Evolutionary conservation across 2,797 vertebrate species (phyloP).

Genomic region (Salmo trutta): DNA sequence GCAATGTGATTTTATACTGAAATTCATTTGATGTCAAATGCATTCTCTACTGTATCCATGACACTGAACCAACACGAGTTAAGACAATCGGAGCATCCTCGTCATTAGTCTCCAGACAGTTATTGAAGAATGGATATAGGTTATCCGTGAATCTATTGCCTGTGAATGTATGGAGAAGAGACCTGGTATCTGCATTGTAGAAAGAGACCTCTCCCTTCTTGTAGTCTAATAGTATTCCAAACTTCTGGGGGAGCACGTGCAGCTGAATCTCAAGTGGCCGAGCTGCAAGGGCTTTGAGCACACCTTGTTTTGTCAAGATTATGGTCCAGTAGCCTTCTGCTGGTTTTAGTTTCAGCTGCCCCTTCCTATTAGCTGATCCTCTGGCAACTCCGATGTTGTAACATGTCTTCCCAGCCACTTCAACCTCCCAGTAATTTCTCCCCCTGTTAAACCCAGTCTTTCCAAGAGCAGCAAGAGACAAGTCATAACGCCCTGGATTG

Average conservation of each 20-base stretch:
- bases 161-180: conserved; percentile 49
- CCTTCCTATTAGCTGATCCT: conserved; percentile 49
- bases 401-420: conserved; percentile 47
- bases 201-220: conserved; percentile 47
- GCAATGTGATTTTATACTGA: background rate
- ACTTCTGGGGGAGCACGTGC: background rate
- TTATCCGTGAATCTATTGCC: conserved; percentile 32
- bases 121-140: conserved; percentile 58
- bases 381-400: conserved; percentile 59
- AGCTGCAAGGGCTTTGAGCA: background rate
- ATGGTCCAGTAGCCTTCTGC: conserved; percentile 55
- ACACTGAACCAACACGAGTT: conserved; percentile 27
- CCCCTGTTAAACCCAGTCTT: conserved; percentile 46
- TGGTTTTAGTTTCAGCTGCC: background rate
- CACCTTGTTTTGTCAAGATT: conserved; percentile 26
- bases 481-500: conserved; percentile 45
- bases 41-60: conserved; percentile 46
- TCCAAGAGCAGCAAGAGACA: conserved; percentile 41
- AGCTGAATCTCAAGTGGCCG: accelerated
- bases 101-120: conserved; percentile 35
- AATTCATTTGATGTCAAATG: background rate
- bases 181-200: conserved; percentile 41
- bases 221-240: conserved; percentile 64
- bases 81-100: conserved; percentile 23
- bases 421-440: conserved; percentile 66